Base-by-base conservation (phyloP, 2,888 invertebrate species). In the Caenorhabditis angaria region DNA sequence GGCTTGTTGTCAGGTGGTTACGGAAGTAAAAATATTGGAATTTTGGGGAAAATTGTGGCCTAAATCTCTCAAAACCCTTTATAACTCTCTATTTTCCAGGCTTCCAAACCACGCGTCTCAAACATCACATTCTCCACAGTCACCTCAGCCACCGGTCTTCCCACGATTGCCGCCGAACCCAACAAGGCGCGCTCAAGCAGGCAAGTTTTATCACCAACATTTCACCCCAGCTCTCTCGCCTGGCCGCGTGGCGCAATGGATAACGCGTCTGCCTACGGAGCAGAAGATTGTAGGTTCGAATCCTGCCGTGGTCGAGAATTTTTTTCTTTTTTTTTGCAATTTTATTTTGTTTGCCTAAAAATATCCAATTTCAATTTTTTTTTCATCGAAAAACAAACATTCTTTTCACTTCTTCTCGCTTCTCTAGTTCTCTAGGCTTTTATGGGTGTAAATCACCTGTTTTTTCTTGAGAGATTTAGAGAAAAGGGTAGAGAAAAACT, bases 141-240 rank as follows among this genome's bases (percentile, higher is more conserved):
- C 27, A 90, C 90, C 24, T 88, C 88, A 41, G 89, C 90, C 61
- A 90, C 90, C 2, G 91, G 91, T 53, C 89, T 91, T 88, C 91
- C 91, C n/a, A 91, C 90, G 1, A 87, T 91, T 32, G 91, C 91
- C 76, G 89, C 90, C 18, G 91, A 91, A 81, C 91, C 91, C 27
- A 87, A 87, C 61, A 82, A 89, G 63, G 88, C 89, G 62, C 83
- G 90, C 29, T 67, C 67, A 50, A 78, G 77, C 74, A 76, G 77
- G 78, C 78, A 25, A 61, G 76, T 24, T 12, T 55, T 24, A 4
- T 51, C 51, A 20, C 18, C n/a, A 18, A 3, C 41, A 41, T 32
- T 32, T 10, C 32, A 5, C 32, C 32, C 32, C 10, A 5, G 5
- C 32, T 10, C 10, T 41, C 14, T 41, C 41, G 18, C 6, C 41